Evolutionary conservation across 2,113 vertebrate species (phyloP).

Genomic region (Crotalus helleri): DNA sequence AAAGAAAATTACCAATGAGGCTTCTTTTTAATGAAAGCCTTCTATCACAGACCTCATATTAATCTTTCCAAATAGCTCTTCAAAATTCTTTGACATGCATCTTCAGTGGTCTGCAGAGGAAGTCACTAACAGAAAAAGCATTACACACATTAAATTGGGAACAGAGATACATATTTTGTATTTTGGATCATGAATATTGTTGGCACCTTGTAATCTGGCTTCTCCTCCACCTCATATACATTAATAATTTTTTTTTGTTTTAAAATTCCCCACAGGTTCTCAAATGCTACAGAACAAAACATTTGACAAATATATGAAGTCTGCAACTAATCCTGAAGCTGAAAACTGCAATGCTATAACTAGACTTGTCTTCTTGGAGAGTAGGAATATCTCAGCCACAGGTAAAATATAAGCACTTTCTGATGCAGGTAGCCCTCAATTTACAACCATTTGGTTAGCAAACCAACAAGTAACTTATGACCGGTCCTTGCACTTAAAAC

Average conservation of each 20-base stretch:
- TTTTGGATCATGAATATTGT: neutral
- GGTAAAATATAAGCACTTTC: slow-evolving; percentile 60
- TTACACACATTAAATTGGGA: slow-evolving; percentile 24
- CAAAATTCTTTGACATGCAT: neutral
- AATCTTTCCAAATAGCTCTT: neutral
- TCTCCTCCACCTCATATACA: slow-evolving; percentile 6
- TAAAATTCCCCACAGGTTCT: slow-evolving; percentile 32
- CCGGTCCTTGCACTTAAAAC: neutral
- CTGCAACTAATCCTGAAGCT: slow-evolving; percentile 22
- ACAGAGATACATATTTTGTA: neutral
- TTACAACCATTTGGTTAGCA: neutral
- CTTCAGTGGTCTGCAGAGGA: neutral
- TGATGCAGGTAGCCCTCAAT: neutral
- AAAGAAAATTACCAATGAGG: neutral
- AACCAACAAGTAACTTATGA: neutral
- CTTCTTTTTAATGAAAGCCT: neutral
- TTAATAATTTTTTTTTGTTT: neutral
- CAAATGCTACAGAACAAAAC: neutral
- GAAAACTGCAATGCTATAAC: slow-evolving; percentile 58
- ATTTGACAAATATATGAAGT: neutral
- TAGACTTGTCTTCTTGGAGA: slow-evolving; percentile 72
- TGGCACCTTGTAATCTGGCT: slow-evolving; percentile 38
- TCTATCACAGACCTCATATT: neutral
- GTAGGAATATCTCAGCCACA: slow-evolving; percentile 57
- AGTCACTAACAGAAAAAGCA: neutral